A percentile compares a stretch with the other conserved stretches of the same genome.
Evolutionary conservation across 2,888 invertebrate species (phyloP).

Genomic region (Dinocampus coccinellae): DNA sequence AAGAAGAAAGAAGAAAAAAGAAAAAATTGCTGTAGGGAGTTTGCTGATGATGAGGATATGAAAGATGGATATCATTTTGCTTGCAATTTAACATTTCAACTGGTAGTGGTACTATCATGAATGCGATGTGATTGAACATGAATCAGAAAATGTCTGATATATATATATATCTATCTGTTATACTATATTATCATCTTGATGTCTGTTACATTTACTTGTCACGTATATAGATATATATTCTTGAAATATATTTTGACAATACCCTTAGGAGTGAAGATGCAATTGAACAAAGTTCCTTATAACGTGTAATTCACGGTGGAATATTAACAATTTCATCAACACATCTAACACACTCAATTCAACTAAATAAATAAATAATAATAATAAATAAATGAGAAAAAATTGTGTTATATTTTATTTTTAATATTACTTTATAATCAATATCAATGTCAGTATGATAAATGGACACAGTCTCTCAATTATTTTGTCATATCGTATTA

Average conservation of each 20-base stretch:
- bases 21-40: background rate
- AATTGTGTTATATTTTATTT: too few relatives aligned
- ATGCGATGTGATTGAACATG: slow-evolving; percentile 46
- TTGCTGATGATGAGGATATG: background rate
- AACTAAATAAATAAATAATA: background rate
- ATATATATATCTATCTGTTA: background rate
- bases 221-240: background rate
- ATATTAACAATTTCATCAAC: slow-evolving; percentile 18
- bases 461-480: background rate
- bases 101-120: slow-evolving; percentile 42
- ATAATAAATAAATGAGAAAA: background rate
- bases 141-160: slow-evolving; percentile 26
- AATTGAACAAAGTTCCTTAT: slow-evolving; percentile 47
- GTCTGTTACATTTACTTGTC: background rate
- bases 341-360: background rate
- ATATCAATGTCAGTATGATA: background rate
- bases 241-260: background rate
- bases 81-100: background rate
- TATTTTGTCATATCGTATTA: background rate
- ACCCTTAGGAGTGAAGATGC: slow-evolving; percentile 19
- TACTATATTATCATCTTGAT: background rate
- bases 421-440: too few relatives aligned
- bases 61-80: background rate
- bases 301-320: slow-evolving; percentile 51
- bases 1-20: background rate